Conservation (phyloP, 2,797 vertebrate species). For the Erpetoichthys calabaricus region DNA sequence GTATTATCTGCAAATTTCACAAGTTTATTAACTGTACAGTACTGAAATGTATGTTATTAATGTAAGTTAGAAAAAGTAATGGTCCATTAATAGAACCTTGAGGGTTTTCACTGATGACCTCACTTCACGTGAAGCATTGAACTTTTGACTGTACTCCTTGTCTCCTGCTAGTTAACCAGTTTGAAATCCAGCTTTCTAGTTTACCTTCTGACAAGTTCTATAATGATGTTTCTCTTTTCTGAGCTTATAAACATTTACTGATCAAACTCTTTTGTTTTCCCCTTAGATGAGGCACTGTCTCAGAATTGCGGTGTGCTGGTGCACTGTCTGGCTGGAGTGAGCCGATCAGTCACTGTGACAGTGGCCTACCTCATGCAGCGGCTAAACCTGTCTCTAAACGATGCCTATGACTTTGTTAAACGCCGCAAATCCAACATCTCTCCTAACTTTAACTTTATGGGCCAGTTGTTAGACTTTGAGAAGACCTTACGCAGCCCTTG, state of each 20-base stretch:
- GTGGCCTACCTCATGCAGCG: slow-evolving; percentile 50
- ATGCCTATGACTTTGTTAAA: slow-evolving; percentile 38
- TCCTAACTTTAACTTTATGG: slow-evolving; percentile 41
- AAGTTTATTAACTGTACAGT: too few species aligned
- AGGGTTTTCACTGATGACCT: too few species aligned
- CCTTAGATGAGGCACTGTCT: slow-evolving; percentile 34
- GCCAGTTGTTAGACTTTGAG: slow-evolving; percentile 40
- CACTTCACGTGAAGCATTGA: too few species aligned
- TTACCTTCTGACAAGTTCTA: too few species aligned
- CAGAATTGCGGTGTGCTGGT: slow-evolving; percentile 40
- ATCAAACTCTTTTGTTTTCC: not conserved
- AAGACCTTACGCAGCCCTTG: slow-evolving; percentile 27
- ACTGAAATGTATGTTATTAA: too few species aligned
- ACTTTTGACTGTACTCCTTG: too few species aligned
- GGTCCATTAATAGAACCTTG: too few species aligned
- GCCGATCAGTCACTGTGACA: slow-evolving; percentile 41
- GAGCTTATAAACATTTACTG: not conserved
- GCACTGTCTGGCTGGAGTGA: slow-evolving; percentile 42
- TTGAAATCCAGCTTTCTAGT: too few species aligned
- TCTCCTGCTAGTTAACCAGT: too few species aligned
- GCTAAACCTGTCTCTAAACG: slow-evolving; percentile 34
- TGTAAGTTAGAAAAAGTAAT: too few species aligned
- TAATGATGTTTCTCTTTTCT: too few species aligned
- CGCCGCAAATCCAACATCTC: slow-evolving; percentile 38
- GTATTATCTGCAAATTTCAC: too few species aligned